Base-by-base conservation (phyloP, 2,888 invertebrate genomes). In the Tridacna crocea region DNA sequence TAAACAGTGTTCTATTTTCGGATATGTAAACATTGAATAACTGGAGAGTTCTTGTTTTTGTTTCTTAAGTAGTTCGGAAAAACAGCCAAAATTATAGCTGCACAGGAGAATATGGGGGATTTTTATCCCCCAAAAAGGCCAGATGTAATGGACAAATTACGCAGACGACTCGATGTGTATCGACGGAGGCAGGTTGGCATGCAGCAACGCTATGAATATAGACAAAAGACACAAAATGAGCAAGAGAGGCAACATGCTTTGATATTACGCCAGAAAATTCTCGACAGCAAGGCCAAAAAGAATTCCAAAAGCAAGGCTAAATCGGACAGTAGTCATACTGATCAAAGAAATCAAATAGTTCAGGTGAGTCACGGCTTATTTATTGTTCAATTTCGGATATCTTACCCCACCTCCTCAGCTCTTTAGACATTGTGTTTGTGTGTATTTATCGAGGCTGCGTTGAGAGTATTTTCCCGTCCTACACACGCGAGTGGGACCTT, bases 181-280 rank as follows among this genome's bases (percentile, higher is more conserved):
- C 96, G 98, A 76, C 96, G 97, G 74, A 96, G 97, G 85, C 98
- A 98, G 94, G 97, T 96, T 89, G 97, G 97, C 93, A 97, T 97
- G 94, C 96, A 97, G 93, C 97, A 98, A 84, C 96, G 98, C 85
- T 98, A 97, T 95, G 97, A 98, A 94, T 97, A 97, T 94, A 97
- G 97, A 87, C 97, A 97, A 95, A 97, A 96, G 93, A 97, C 97
- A 61, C 96, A 97, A 84, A 97, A 97, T 95, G 98, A 98, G 93
- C 98, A 98, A 94, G 98, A 98, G 94, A 96, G 97, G 91, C 96
- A 98, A 95, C 98, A 98, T 94, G 98, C 98, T 58, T 96, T 96
- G 90, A 96, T 97, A 88, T 95, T 98, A 86, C 97, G 98, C 94
- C 98, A 98, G 95, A 96, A 97, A 87, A 98, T 97, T 95, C 96